Percentiles rank a stretch among this genome's conserved stretches.
Conservation (phyloP, 2,888 invertebrate genomes). For the Timema podura region DNA sequence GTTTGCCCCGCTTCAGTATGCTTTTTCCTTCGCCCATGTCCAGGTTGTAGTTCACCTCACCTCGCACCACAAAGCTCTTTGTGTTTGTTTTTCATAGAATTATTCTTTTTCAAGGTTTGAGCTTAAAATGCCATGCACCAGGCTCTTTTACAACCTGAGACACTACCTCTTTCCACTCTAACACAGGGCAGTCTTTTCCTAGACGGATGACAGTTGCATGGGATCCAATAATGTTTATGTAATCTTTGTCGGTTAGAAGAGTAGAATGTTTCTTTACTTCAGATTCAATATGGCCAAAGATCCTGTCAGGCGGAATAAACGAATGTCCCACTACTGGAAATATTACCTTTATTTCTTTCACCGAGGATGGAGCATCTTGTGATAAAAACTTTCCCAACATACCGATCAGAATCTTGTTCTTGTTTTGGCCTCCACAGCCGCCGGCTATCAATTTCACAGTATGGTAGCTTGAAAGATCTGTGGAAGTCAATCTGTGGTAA, state of each 20-base stretch:
- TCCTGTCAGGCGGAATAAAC: slow-evolving; percentile 3
- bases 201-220: slow-evolving; percentile 5
- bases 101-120: not conserved
- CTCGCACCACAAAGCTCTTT: not conserved
- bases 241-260: not conserved
- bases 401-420: slow-evolving; percentile 10
- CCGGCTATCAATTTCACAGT: not conserved
- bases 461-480: not conserved
- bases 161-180: not conserved
- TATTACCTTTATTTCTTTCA: too few relatives aligned
- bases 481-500: slow-evolving; percentile 2
- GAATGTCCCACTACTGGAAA: not conserved
- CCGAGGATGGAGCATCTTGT: not conserved
- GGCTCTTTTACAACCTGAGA: not conserved
- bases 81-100: not conserved
- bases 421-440: slow-evolving; percentile 4
- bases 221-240: not conserved
- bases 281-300: not conserved
- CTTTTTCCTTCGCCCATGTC: slow-evolving; percentile 3
- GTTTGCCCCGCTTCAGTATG: not conserved
- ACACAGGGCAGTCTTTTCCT: too few relatives aligned
- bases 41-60: not conserved
- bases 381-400: not conserved
- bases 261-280: not conserved
- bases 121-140: not conserved